Evolutionary conservation across 1,140 invertebrate species (phyloP).

Genomic region (Papilio aristodemus): DNA sequence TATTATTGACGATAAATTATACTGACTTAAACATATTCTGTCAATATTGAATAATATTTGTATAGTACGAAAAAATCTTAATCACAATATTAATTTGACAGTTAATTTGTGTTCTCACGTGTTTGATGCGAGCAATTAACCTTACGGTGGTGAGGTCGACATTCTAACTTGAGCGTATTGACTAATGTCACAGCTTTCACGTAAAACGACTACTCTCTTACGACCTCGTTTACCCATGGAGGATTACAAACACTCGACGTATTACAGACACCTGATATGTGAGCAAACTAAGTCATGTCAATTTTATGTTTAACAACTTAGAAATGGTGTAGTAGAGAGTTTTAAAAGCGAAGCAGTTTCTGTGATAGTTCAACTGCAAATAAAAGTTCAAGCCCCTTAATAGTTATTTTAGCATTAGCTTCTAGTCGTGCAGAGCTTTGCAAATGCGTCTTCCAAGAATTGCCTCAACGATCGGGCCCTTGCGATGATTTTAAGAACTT

Average conservation of each 20-base stretch:
- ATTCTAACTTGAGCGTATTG: conserved; percentile 15
- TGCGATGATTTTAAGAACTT: no score
- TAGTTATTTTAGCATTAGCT: no score
- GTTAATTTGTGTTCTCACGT: conserved; percentile 14
- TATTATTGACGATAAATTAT: no score
- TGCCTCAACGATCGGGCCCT: no score
- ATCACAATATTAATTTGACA: no score
- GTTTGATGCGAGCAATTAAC: conserved; percentile 18
- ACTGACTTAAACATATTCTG: no score
- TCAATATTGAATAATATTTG: no score
- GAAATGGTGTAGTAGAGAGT: not conserved
- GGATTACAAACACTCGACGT: not conserved
- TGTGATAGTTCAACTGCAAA: not conserved
- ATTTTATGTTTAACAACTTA: conserved; percentile 20
- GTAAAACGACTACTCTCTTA: conserved; percentile 1
- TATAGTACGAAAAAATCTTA: no score
- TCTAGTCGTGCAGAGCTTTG: no score
- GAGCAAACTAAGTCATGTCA: not conserved
- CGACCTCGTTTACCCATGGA: not conserved
- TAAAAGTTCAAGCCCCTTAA: not conserved
- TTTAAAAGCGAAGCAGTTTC: not conserved
- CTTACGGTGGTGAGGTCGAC: conserved; percentile 22
- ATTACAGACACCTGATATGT: not conserved
- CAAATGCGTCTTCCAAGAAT: no score
- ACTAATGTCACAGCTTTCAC: conserved; percentile 32